Conservation (phyloP, 2,888 invertebrate genomes). For the Lasioglossum oenotherae region DNA sequence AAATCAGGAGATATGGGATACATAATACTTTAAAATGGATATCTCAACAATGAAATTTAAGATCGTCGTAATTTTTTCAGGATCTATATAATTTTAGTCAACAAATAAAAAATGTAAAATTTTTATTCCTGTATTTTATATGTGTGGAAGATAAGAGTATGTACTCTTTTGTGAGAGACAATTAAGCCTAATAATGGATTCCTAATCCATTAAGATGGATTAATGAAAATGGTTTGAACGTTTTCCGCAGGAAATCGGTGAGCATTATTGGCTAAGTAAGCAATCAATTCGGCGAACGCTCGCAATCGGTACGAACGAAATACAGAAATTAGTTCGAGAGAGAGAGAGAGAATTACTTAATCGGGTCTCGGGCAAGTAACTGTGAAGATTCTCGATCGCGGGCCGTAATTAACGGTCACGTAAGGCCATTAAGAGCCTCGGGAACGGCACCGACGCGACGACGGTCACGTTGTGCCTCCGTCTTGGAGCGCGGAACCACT, state of each 20-base stretch:
- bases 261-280: background rate
- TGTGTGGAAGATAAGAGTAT: background rate
- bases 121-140: background rate
- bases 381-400: background rate
- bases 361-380: background rate
- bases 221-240: background rate
- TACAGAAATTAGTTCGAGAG: background rate
- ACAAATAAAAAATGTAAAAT: background rate
- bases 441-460: background rate
- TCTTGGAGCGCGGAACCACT: background rate
- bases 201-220: background rate
- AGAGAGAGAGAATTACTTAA: conserved; percentile 8
- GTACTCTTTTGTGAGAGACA: background rate
- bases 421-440: conserved; percentile 24
- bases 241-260: background rate
- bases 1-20: background rate
- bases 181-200: too few species aligned
- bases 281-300: background rate
- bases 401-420: conserved; percentile 29
- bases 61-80: background rate
- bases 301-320: background rate
- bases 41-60: too few species aligned
- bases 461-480: conserved; percentile 9
- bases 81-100: background rate
- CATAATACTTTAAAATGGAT: too few species aligned